phyloP scores from a whole-genome alignment of 2,797 vertebrate genomes.

The Acanthornis magna region DNA sequence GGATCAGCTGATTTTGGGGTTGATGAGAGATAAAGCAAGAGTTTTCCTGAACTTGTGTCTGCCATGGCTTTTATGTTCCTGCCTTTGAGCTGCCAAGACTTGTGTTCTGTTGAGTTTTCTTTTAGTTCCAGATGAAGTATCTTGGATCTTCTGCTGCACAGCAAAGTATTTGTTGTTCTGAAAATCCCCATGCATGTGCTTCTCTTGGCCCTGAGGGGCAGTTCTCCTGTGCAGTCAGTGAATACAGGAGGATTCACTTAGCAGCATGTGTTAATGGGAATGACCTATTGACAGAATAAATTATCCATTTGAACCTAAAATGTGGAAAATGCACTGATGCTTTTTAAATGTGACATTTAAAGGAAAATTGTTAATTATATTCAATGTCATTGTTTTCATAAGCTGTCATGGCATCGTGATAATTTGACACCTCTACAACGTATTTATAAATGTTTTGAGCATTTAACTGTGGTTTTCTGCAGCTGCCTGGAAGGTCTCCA shows the following conservation, averaged over 20 bases:
- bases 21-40: neutral
- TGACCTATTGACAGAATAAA: constrained; percentile 47
- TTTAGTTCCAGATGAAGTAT: neutral
- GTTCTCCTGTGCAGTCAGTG: neutral
- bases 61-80: neutral
- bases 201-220: neutral
- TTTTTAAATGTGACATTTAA: constrained; percentile 4
- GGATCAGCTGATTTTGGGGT: neutral
- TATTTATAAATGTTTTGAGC: neutral
- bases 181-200: neutral
- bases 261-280: constrained; percentile 7
- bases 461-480: neutral
- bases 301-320: neutral
- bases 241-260: neutral
- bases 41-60: neutral
- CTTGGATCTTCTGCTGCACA: neutral
- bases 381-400: neutral
- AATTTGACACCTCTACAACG: neutral
- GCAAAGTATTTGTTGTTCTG: neutral
- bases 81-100: neutral
- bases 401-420: neutral
- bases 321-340: neutral
- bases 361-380: neutral
- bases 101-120: neutral
- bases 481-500: neutral